Percentiles rank a stretch among this genome's conserved stretches.
Evolutionary conservation across 2,113 vertebrate genomes (phyloP).

Genomic region (Takifugu bimaculatus): DNA sequence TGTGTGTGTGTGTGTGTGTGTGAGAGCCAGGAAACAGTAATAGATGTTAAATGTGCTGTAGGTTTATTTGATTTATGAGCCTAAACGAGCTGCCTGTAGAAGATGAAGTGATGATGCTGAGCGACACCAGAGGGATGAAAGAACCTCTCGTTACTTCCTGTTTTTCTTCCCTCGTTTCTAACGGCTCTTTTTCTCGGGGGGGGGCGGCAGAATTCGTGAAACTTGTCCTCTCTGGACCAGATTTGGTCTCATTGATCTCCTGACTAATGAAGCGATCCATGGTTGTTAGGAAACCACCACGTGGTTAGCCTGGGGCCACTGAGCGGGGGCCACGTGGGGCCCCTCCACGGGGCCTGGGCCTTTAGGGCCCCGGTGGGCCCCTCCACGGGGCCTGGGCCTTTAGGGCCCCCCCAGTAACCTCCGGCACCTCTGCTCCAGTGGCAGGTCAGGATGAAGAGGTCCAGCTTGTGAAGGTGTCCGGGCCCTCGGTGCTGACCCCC

Average conservation of each 20-base stretch:
- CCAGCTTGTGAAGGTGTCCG: slow-evolving; percentile 80
- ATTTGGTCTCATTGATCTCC: slow-evolving; percentile 70
- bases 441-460: slow-evolving; percentile 78
- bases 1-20: too few species aligned
- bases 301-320: too few species aligned
- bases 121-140: not conserved
- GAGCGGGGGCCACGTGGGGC: too few species aligned
- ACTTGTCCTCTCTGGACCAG: slow-evolving; percentile 47
- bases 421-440: slow-evolving; percentile 29
- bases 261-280: slow-evolving; percentile 67
- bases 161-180: slow-evolving; percentile 13
- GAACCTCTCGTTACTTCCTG: slow-evolving; percentile 10
- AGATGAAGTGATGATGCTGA: not conserved
- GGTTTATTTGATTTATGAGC: not conserved
- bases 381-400: too few species aligned
- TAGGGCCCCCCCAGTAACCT: slow-evolving; percentile 1
- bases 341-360: too few species aligned
- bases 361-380: too few species aligned
- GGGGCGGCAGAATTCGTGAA: slow-evolving; percentile 35
- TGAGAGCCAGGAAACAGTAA: not conserved
- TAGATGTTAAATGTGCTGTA: not conserved
- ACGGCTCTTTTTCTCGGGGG: slow-evolving; percentile 56
- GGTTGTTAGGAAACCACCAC: slow-evolving; percentile 65
- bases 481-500: slow-evolving; percentile 65
- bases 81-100: too few species aligned